These are phyloP conservation scores for Neoascia interrupta DNA, from an alignment of 2,888 invertebrate species.

Conservation along the genomic window DNA sequence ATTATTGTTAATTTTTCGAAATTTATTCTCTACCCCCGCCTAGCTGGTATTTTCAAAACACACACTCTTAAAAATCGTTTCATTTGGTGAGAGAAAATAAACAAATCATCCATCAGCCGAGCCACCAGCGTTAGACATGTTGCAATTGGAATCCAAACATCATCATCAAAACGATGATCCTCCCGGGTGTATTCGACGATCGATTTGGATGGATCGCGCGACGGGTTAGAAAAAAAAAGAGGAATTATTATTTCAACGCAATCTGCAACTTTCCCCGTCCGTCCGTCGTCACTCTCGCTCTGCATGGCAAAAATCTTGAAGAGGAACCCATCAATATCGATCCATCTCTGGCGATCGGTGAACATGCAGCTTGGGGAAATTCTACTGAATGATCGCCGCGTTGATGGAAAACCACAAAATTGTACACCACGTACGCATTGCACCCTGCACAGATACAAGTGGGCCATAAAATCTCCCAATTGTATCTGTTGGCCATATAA, in stretches of 20 bases:
- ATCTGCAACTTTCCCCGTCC: constrained; percentile 55
- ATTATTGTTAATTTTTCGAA: constrained; percentile 64
- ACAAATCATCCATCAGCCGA: constrained; percentile 65
- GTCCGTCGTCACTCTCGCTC: constrained; percentile 32
- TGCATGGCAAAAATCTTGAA: constrained; percentile 34
- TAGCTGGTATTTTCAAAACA: constrained; percentile 54
- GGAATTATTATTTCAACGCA: constrained; percentile 56
- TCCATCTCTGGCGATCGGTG: constrained; percentile 27
- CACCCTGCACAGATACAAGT: constrained; percentile 39
- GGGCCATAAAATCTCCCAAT: constrained; percentile 51
- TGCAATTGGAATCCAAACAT: constrained; percentile 67
- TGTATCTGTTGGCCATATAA: constrained; percentile 32
- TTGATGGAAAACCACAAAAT: too few species aligned
- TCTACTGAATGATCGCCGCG: constrained; percentile 47
- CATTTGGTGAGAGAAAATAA: constrained; percentile 57
- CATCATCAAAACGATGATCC: constrained; percentile 59
- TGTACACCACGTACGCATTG: too few species aligned
- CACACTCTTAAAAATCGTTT: constrained; percentile 30
- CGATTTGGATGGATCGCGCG: constrained; percentile 4
- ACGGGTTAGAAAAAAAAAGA: not conserved
- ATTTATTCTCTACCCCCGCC: constrained; percentile 54
- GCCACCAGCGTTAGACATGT: constrained; percentile 62
- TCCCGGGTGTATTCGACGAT: constrained; percentile 26
- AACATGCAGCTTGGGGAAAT: constrained; percentile 40
- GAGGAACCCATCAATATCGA: constrained; percentile 40